These are phyloP conservation scores for Anneissia japonica DNA, from an alignment of 35 echinoderm and acorn worm genomes.

Conservation along the genomic window DNA sequence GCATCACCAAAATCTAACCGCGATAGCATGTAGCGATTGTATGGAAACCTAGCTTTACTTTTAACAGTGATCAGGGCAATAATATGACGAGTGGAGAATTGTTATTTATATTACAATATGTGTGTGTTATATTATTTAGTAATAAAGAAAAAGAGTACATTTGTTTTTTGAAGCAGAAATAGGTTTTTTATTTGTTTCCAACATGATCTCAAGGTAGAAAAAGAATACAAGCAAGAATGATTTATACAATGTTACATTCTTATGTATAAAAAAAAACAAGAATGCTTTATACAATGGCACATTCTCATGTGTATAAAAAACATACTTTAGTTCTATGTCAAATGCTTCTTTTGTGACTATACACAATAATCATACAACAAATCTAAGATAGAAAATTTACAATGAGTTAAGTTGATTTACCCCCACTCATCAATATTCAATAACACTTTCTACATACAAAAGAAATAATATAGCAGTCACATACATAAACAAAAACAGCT, in stretches of 20 bases:
- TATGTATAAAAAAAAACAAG: background rate
- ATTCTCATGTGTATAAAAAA: background rate
- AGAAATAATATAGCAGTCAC: no score
- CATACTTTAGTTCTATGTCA: background rate
- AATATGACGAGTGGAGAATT: no score
- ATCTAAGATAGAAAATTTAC: background rate
- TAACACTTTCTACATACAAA: background rate
- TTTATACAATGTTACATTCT: background rate
- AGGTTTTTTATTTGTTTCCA: background rate
- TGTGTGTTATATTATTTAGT: no score
- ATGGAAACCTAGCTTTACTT: no score
- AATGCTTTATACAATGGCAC: background rate
- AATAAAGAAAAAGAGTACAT: background rate
- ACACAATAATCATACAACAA: conserved; percentile 2
- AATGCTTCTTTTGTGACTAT: background rate
- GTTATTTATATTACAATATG: no score
- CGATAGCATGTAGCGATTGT: no score
- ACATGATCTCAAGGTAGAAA: background rate
- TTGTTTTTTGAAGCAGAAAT: background rate
- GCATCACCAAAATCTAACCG: no score
- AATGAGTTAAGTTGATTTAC: background rate
- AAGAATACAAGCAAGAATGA: background rate
- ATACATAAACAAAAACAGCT: no score
- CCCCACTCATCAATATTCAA: background rate
- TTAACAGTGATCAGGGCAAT: no score